Conservation (phyloP, 2,113 vertebrate species). For the Pelecanus crispus region DNA sequence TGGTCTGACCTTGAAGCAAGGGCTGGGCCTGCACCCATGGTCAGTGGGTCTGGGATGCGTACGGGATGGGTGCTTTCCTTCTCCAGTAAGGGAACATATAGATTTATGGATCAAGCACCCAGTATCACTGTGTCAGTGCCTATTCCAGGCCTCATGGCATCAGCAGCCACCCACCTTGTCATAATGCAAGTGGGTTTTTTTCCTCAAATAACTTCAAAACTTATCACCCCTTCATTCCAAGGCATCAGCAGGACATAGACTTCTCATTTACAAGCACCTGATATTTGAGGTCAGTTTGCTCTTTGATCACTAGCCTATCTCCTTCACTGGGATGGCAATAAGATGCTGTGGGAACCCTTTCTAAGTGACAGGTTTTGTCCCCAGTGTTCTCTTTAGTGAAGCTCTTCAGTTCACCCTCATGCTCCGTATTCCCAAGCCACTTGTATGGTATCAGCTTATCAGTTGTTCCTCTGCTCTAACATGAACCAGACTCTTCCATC, state of each 20-base stretch:
- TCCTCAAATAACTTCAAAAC: not conserved
- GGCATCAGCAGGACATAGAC: not conserved
- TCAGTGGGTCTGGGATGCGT: not conserved
- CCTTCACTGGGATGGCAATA: not conserved
- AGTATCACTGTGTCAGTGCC: accelerated
- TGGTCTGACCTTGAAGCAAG: not conserved
- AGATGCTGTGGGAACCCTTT: not conserved
- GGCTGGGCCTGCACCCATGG: accelerated
- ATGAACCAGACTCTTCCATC: accelerated
- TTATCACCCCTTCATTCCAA: not conserved
- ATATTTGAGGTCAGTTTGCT: not conserved
- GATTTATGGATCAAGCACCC: accelerated
- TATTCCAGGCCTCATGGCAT: not conserved
- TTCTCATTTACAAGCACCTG: not conserved
- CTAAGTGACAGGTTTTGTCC: not conserved
- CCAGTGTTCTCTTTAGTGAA: not conserved
- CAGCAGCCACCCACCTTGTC: not conserved
- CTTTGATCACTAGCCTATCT: not conserved
- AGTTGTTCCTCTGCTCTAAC: not conserved
- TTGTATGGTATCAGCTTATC: not conserved
- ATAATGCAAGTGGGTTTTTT: accelerated
- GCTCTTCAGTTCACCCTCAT: not conserved
- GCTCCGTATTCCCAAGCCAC: not conserved
- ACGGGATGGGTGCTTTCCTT: not conserved
- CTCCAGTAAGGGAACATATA: not conserved